phyloP scores from a whole-genome alignment of 2,113 vertebrate genomes.

The Circaetus gallicus region DNA sequence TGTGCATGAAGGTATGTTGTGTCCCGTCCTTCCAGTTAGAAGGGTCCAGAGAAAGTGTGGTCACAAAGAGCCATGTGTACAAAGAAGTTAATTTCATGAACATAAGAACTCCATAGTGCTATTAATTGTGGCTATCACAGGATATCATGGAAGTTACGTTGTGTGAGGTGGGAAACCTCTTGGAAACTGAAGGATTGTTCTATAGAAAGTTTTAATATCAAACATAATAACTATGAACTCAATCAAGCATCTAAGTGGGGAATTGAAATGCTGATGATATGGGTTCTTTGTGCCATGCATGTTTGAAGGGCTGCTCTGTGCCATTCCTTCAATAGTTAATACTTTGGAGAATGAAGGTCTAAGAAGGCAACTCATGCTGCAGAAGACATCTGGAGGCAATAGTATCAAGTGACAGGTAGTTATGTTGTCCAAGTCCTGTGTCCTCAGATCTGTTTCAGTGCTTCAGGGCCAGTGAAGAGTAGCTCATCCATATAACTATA shows the following conservation, averaged over 20 bases:
- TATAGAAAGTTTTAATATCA: background rate
- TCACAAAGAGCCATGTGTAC: background rate
- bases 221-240: background rate
- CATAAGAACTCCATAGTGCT: background rate
- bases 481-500: background rate
- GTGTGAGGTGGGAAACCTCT: background rate
- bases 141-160: rapidly evolving
- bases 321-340: background rate
- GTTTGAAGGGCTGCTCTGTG: background rate
- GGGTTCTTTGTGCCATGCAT: no score
- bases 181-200: background rate
- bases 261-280: background rate
- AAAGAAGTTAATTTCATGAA: background rate
- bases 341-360: background rate
- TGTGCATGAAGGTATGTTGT: rapidly evolving
- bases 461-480: background rate
- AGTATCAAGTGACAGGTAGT: background rate
- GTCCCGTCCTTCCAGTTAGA: background rate
- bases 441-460: background rate
- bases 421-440: background rate
- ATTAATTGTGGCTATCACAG: background rate
- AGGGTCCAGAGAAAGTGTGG: background rate
- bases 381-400: background rate
- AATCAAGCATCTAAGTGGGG: background rate
- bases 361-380: background rate